phyloP scores from a whole-genome alignment of 2,113 vertebrate genomes.

The Irena cyanogastra region DNA sequence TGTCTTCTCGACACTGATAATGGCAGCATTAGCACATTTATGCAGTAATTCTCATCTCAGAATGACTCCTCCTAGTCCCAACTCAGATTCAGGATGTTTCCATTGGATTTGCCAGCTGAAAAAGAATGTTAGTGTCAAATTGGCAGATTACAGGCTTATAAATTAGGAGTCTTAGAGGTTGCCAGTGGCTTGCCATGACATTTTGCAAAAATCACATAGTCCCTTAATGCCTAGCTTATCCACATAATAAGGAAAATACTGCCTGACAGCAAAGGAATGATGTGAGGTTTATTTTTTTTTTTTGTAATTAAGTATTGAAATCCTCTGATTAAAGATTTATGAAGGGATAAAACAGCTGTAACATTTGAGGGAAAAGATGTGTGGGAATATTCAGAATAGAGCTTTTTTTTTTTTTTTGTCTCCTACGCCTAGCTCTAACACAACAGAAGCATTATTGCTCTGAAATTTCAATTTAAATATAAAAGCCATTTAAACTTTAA shows the following conservation, averaged over 20 bases:
- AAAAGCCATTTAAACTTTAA: conserved; percentile 27
- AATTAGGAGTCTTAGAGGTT: not conserved
- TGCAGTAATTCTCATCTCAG: not conserved
- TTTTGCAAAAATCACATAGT: conserved; percentile 15
- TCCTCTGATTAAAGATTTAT: conserved; percentile 35
- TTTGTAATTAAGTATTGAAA: conserved; percentile 50
- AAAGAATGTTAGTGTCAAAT: not conserved
- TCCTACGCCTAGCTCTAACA: not conserved
- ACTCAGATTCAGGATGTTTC: not conserved
- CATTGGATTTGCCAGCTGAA: not conserved
- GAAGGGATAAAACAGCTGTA: conserved; percentile 11
- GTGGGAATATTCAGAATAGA: conserved; percentile 45
- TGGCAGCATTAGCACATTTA: not conserved
- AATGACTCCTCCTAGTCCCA: not conserved
- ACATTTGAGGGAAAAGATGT: not conserved
- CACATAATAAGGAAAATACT: conserved; percentile 20
- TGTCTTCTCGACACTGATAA: not conserved
- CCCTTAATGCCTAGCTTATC: conserved; percentile 10
- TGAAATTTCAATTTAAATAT: not conserved
- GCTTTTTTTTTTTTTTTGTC: not conserved
- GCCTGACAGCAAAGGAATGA: conserved; percentile 27
- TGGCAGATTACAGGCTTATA: conserved; percentile 1
- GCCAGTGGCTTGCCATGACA: not conserved
- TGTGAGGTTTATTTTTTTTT: not conserved
- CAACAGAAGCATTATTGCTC: not conserved